These are phyloP conservation scores for Phalacrocorax aristotelis DNA, from an alignment of 2,113 vertebrate species.

Conservation along the genomic window DNA sequence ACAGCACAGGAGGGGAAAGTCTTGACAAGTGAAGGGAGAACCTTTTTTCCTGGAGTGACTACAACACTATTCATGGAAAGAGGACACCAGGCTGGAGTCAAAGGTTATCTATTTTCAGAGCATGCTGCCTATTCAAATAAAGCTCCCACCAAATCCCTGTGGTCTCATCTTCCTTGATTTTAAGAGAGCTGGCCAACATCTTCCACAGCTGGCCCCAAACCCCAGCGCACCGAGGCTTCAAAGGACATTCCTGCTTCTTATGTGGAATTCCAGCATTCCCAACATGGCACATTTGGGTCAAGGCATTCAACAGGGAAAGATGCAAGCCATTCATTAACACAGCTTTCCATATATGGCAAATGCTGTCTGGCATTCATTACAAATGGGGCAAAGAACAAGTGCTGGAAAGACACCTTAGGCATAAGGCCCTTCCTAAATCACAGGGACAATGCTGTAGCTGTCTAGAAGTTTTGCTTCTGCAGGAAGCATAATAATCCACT, in stretches of 20 bases:
- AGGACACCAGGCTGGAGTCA: slow-evolving; percentile 42
- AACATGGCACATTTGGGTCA: not conserved
- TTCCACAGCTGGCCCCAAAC: slow-evolving; percentile 9
- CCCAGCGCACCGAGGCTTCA: not conserved
- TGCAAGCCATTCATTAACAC: not conserved
- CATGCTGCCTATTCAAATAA: not conserved
- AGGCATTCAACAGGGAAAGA: not conserved
- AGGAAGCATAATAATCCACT: not conserved
- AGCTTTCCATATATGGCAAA: not conserved
- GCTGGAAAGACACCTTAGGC: not conserved
- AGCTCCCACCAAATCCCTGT: slow-evolving; percentile 10
- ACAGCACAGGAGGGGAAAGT: not conserved
- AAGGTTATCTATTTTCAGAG: slow-evolving; percentile 56
- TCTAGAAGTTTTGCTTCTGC: not conserved
- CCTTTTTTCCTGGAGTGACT: not conserved
- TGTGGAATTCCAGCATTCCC: slow-evolving; percentile 7
- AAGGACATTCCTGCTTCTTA: not conserved
- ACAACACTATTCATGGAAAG: not conserved
- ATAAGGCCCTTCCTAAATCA: not conserved
- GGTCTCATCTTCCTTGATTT: slow-evolving; percentile 22
- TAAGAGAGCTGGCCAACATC: slow-evolving; percentile 14
- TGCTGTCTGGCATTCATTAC: not conserved
- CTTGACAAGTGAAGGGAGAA: not conserved
- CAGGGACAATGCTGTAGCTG: not conserved
- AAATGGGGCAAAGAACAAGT: not conserved